These are phyloP conservation scores for Octopus sinensis DNA, from an alignment of 1,140 invertebrate species.

Conservation along the genomic window DNA sequence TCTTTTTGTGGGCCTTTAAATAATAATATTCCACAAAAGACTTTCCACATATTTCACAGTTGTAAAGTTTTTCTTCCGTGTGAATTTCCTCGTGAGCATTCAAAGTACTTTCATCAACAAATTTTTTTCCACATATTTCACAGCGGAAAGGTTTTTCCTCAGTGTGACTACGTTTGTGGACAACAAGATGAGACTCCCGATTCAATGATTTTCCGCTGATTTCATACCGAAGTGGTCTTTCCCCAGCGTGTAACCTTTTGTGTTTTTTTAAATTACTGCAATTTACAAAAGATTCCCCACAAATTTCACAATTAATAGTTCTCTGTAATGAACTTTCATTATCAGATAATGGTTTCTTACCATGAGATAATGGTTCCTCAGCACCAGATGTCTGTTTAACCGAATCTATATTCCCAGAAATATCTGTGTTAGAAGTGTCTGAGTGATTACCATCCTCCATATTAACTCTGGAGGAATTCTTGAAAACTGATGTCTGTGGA, in stretches of 20 bases:
- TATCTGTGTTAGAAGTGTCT: too few species aligned
- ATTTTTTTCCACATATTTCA: background rate
- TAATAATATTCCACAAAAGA: background rate
- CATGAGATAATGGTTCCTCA: too few species aligned
- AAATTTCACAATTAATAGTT: background rate
- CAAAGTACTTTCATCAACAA: background rate
- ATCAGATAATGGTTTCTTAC: too few species aligned
- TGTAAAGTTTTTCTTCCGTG: background rate
- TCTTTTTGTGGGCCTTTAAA: background rate
- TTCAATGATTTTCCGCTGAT: background rate
- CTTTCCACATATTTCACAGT: constrained; percentile 14
- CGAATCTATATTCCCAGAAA: too few species aligned
- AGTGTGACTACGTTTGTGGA: background rate
- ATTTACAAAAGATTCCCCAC: background rate
- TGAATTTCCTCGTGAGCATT: background rate
- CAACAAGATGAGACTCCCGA: background rate
- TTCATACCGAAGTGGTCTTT: constrained; percentile 7
- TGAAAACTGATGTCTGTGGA: too few species aligned
- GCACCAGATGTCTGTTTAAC: too few species aligned
- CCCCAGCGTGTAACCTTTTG: background rate
- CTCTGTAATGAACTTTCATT: too few species aligned
- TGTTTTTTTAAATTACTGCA: background rate
- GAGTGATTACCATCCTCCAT: too few species aligned
- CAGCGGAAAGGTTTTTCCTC: background rate
- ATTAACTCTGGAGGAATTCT: too few species aligned